Evolutionary conservation across 2,888 invertebrate species (phyloP).

Genomic region (Panorpa germanica): DNA sequence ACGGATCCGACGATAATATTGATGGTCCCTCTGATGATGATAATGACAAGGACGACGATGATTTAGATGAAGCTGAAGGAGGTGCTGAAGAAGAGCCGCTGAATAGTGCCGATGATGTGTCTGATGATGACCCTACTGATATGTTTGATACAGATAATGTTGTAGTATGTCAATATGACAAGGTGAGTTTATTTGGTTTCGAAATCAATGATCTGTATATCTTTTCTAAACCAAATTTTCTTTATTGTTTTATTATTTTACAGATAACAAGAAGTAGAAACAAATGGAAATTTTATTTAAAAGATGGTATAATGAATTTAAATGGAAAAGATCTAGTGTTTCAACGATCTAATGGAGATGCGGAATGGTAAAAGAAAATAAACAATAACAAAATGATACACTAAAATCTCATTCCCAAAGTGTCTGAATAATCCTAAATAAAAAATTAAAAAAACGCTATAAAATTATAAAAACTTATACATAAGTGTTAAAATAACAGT

Average conservation of each 20-base stretch:
- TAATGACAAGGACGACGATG: slow-evolving; percentile 48
- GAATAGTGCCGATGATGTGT: slow-evolving; percentile 94
- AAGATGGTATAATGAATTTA: slow-evolving; percentile 99
- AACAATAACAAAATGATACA: no score
- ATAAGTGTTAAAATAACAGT: no score
- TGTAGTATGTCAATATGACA: slow-evolving; percentile 98
- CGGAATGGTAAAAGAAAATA: slow-evolving; percentile 95
- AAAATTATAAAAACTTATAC: no score
- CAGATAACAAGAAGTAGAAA: slow-evolving; percentile 94
- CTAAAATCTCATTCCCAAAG: no score
- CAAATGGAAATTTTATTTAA: slow-evolving; percentile 98
- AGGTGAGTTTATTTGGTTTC: slow-evolving; percentile 32
- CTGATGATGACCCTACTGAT: slow-evolving; percentile 86
- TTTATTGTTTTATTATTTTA: slow-evolving; percentile 16
- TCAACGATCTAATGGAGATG: slow-evolving; percentile 97
- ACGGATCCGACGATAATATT: slow-evolving; percentile 51
- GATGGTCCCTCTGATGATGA: slow-evolving; percentile 49
- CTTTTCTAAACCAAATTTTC: slow-evolving; percentile 3
- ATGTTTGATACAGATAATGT: slow-evolving; percentile 98
- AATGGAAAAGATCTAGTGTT: slow-evolving; percentile 97
- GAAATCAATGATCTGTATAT: neutral
- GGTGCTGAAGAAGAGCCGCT: slow-evolving; percentile 76
- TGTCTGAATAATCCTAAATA: no score
- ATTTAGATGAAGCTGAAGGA: slow-evolving; percentile 38
- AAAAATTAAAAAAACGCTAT: no score